A percentile compares a stretch with the other conserved stretches of the same genome.
Evolutionary conservation across 2,888 invertebrate species (phyloP).

Genomic region (Microplitis manilae): DNA sequence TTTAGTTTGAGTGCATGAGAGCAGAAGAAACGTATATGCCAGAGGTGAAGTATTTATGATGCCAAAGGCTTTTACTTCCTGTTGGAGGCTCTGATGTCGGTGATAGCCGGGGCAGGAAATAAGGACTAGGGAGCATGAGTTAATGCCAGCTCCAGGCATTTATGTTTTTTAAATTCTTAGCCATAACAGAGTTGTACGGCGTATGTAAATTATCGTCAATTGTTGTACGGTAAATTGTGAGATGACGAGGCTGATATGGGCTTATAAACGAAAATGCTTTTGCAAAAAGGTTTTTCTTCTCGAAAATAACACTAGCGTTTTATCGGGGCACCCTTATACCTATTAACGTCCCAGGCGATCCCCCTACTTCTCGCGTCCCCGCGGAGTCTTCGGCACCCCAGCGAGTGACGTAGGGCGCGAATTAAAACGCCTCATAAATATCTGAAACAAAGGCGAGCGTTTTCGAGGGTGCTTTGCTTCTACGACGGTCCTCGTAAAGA

Average conservation of each 20-base stretch:
- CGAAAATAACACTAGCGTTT: conserved; percentile 49
- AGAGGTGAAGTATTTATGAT: conserved; percentile 42
- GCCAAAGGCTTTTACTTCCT: conserved; percentile 32
- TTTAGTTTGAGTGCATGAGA: not conserved
- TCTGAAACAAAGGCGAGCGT: conserved; percentile 71
- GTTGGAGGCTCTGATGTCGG: conserved; percentile 33
- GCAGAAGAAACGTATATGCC: conserved; percentile 21
- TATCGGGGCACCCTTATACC: conserved; percentile 69
- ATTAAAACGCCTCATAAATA: conserved; percentile 72
- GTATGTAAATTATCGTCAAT: conserved; percentile 1
- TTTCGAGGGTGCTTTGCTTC: conserved; percentile 64
- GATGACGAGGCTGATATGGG: not conserved
- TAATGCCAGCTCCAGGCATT: conserved; percentile 23
- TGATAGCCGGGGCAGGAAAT: conserved; percentile 41
- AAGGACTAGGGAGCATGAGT: conserved; percentile 32
- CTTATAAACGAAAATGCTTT: conserved; percentile 17
- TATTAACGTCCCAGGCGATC: conserved; percentile 61
- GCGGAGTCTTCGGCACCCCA: conserved; percentile 52
- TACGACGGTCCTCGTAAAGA: conserved; percentile 62
- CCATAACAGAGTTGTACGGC: not conserved
- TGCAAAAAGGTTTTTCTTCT: conserved; percentile 2
- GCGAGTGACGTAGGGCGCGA: conserved; percentile 68
- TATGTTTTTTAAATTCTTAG: conserved; percentile 12
- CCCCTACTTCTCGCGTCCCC: conserved; percentile 41
- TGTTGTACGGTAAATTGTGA: not conserved